Conservation (phyloP, 2,113 vertebrate genomes). For the Perca flavescens region DNA sequence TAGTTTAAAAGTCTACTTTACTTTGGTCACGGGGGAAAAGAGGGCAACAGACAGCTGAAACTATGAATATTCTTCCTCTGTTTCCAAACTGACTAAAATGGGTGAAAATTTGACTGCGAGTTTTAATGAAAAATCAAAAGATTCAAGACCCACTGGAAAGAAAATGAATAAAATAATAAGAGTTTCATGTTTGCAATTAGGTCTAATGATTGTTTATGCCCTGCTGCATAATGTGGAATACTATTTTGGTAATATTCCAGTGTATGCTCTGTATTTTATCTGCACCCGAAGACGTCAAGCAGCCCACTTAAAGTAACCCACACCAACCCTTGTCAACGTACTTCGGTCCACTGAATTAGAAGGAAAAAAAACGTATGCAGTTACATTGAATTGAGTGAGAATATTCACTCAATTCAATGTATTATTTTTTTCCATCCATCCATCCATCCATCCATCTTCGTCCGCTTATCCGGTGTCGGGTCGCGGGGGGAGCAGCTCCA, state of each 20-base stretch:
- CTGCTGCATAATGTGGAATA: constrained; percentile 26
- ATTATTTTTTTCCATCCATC: background rate
- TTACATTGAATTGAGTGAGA: background rate
- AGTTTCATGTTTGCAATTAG: constrained; percentile 54
- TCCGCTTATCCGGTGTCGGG: too few relatives aligned
- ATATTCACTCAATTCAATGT: background rate
- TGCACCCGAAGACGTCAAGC: background rate
- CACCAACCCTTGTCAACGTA: background rate
- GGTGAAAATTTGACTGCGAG: constrained; percentile 7
- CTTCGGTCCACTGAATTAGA: background rate
- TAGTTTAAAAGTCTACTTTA: constrained; percentile 50
- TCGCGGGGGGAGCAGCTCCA: too few relatives aligned
- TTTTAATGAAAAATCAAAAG: constrained; percentile 45
- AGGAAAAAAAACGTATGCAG: background rate
- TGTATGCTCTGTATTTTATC: constrained; percentile 7
- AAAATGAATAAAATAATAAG: constrained; percentile 19
- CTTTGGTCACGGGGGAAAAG: background rate
- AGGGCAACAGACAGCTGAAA: constrained; percentile 22
- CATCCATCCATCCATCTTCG: too few relatives aligned
- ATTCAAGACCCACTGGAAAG: constrained; percentile 24
- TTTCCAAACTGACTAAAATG: constrained; percentile 5
- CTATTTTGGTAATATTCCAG: constrained; percentile 40
- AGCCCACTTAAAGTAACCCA: background rate
- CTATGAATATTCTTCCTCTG: constrained; percentile 32
- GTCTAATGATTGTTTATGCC: constrained; percentile 35